Conservation (phyloP, 2,113 vertebrate genomes). For the Astur gentilis region DNA sequence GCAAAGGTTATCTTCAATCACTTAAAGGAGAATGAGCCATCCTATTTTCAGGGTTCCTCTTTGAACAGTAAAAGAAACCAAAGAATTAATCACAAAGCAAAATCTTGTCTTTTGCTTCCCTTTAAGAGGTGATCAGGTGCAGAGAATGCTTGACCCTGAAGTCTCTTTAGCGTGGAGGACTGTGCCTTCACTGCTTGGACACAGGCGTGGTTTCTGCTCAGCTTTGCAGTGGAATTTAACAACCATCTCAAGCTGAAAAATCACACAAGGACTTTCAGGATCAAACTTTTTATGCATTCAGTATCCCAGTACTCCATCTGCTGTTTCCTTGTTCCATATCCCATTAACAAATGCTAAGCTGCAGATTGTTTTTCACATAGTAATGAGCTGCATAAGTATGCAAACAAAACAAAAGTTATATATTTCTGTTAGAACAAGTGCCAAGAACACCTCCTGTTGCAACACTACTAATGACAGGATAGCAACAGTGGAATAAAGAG, state of each 20-base stretch:
- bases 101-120: not conserved
- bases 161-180: not conserved
- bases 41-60: not conserved
- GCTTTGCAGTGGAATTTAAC: not conserved
- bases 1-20: not conserved
- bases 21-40: not conserved
- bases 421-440: constrained; percentile 23
- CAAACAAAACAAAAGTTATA: constrained; percentile 59
- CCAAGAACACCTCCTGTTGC: constrained; percentile 51
- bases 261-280: constrained; percentile 14
- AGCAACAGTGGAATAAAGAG: constrained; percentile 30
- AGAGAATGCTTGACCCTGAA: not conserved
- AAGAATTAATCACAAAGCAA: not conserved
- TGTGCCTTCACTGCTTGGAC: not conserved
- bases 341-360: constrained; percentile 54
- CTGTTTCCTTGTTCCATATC: constrained; percentile 39
- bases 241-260: constrained; percentile 12
- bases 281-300: constrained; percentile 34
- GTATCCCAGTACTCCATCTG: constrained; percentile 55
- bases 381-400: constrained; percentile 50
- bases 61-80: not conserved
- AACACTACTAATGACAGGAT: constrained; percentile 34
- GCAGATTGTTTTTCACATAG: constrained; percentile 60
- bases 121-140: not conserved
- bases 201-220: not conserved